Evolutionary conservation across 1,140 invertebrate species (phyloP).

Genomic region (Nasonia longicornis): DNA sequence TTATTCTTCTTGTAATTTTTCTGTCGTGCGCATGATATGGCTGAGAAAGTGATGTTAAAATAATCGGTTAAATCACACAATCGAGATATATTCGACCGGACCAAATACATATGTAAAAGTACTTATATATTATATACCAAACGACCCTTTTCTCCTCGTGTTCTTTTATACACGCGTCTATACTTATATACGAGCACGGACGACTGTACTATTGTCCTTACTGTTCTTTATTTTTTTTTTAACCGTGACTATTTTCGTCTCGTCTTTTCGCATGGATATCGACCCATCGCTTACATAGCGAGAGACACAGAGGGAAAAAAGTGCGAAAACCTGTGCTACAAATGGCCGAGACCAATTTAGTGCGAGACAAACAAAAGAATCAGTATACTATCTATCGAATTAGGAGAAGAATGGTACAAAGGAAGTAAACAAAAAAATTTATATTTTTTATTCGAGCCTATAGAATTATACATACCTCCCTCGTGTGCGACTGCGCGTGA

Average conservation of each 20-base stretch:
- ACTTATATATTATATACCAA: constrained; percentile 26
- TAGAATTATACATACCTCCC: constrained; percentile 15
- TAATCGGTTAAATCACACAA: constrained; percentile 1
- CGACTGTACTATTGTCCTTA: background rate
- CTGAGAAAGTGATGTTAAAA: constrained; percentile 19
- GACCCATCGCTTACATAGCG: background rate
- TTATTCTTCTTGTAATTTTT: constrained; percentile 16
- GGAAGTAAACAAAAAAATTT: constrained; percentile 22
- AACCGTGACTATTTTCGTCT: constrained; percentile 25
- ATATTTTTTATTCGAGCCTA: constrained; percentile 42
- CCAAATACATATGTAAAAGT: constrained; percentile 38
- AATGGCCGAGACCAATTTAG: constrained; percentile 44
- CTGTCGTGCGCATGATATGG: background rate
- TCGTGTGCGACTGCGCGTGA: constrained; percentile 5
- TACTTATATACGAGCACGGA: background rate
- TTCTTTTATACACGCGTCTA: background rate
- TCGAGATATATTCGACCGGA: constrained; percentile 32
- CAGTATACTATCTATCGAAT: constrained; percentile 40
- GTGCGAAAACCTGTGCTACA: constrained; percentile 45
- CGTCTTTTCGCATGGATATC: constrained; percentile 31
- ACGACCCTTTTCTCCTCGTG: background rate
- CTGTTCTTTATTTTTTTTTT: background rate
- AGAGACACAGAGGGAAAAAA: background rate
- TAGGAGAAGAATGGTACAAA: constrained; percentile 41
- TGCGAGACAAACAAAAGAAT: constrained; percentile 31